Evolutionary conservation across 2,113 vertebrate genomes (phyloP), one percentile per base, ranked within the genome.

Genomic region (Dolichotis patagonum): DNA sequence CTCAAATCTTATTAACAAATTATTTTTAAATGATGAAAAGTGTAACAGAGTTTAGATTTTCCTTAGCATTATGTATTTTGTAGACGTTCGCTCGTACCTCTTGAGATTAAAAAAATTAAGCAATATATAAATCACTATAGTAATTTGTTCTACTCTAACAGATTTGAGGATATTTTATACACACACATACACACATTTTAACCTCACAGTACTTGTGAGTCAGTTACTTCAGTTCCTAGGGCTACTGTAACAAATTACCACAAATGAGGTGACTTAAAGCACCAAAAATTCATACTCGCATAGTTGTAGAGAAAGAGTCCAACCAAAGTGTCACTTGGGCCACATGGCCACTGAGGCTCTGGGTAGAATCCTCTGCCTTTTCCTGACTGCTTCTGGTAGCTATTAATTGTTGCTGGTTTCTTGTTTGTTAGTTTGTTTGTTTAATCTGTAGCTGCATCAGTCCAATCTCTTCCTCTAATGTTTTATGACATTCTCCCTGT

Each of bases 11-110:
- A 3, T 52, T 46, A 43, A n/a, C 49, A 84, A 77, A 87, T n/a
- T 88, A 77, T 77, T 75, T 54, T 87, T 95, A 95, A 35, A 56
- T 90, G 46, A 92, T n/a, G 65, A 90, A 97, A 96, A 85, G 3
- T 49, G 32, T 90, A 73, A 80, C 30, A 69, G 52, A 52, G 46
- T 69, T 94, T 94, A 52, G 20, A 14, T 69, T 96, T 90, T 89
- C 35, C 38, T 89, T 75, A 82, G 63, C 19, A 63, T 32, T 32
- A 7, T 58, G 43, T 89, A 14, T 19, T 88, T 88, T 90, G 46
- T 22, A 90, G 41, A 78, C 35, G 28, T 87, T 69, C 16, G 62
- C 56, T 65, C 26, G 16, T 89, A 19, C 32, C 46, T 80, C 77
- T 54, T 80, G 77, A 54, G 54, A 9, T 80, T 35, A 43, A 71